Conservation (phyloP, 2,797 vertebrate genomes). For the Falco biarmicus region DNA sequence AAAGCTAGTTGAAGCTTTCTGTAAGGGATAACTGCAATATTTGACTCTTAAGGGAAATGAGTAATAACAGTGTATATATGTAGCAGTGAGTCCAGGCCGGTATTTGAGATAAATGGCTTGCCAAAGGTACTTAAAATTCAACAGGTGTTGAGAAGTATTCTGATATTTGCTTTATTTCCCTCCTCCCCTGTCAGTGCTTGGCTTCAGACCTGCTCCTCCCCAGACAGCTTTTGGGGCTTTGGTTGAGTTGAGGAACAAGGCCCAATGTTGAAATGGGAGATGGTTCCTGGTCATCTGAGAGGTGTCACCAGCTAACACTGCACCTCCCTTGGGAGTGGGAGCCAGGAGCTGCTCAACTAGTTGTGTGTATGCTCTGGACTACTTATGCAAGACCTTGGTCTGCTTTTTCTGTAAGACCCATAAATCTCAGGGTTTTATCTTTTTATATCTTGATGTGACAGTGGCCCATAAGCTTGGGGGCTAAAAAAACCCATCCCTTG, state of each 20-base stretch:
- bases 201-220: background rate
- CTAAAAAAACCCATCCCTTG: no score
- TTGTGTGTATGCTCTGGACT: background rate
- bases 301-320: background rate
- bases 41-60: background rate
- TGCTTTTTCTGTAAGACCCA: background rate
- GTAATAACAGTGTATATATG: no score
- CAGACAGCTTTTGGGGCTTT: background rate
- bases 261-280: background rate
- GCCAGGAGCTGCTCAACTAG: background rate
- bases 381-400: background rate
- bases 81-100: background rate
- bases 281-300: accelerated
- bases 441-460: background rate
- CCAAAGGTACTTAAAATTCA: background rate
- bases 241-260: no score
- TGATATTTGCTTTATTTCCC: no score
- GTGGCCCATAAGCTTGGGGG: background rate
- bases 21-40: background rate
- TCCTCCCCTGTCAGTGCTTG: background rate
- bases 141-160: background rate
- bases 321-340: accelerated
- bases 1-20: background rate
- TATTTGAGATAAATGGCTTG: background rate
- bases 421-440: background rate